phyloP scores from a whole-genome alignment of 1,140 invertebrate species.

The Drosophila varians region DNA sequence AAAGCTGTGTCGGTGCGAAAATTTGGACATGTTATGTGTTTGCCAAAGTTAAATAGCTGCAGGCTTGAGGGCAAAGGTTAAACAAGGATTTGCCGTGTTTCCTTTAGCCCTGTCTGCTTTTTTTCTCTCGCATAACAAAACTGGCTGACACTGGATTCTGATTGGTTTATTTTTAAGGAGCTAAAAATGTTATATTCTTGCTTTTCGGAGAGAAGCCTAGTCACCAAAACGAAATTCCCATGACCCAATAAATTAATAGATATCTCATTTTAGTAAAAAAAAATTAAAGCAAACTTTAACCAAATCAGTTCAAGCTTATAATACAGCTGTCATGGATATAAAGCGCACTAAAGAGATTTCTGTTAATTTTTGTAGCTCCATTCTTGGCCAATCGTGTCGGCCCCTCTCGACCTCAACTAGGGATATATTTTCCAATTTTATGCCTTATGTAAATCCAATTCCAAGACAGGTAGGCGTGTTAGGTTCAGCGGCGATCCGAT shows the following conservation, averaged over 20 bases:
- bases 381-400: slow-evolving; percentile 19
- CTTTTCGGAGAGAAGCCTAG: background rate
- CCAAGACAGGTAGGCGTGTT: slow-evolving; percentile 71
- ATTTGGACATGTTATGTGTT: slow-evolving; percentile 80
- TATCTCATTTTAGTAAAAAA: slow-evolving; percentile 1
- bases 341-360: slow-evolving; percentile 22
- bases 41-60: slow-evolving; percentile 81
- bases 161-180: slow-evolving; percentile 17
- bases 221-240: slow-evolving; percentile 7
- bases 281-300: slow-evolving; percentile 2
- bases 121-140: background rate
- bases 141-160: slow-evolving; percentile 4
- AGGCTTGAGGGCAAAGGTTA: slow-evolving; percentile 73
- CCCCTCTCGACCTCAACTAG: slow-evolving; percentile 13
- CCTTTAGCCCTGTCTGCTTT: slow-evolving; percentile 26
- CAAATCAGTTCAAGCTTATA: slow-evolving; percentile 9
- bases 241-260: slow-evolving; percentile 19
- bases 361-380: background rate
- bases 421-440: slow-evolving; percentile 34
- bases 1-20: slow-evolving; percentile 74
- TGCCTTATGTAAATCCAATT: slow-evolving; percentile 72
- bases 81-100: slow-evolving; percentile 79
- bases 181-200: no score
- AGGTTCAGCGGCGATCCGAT: slow-evolving; percentile 32
- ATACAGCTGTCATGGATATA: slow-evolving; percentile 25